These are phyloP conservation scores for Girardinichthys multiradiatus DNA, from an alignment of 2,113 vertebrate genomes.

Conservation along the genomic window DNA sequence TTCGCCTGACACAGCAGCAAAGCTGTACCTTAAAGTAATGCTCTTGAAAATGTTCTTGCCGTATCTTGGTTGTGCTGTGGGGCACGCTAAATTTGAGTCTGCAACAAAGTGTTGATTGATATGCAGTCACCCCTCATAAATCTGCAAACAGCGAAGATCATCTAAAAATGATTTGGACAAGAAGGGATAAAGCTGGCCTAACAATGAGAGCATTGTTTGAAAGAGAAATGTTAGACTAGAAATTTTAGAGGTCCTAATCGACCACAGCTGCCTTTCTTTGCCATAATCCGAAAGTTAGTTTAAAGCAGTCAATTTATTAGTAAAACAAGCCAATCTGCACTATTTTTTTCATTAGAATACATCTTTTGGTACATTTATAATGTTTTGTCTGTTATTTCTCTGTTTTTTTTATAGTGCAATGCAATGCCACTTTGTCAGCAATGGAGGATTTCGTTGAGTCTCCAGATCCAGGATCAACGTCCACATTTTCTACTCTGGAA, in stretches of 20 bases:
- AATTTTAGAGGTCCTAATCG: background rate
- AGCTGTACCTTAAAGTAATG: background rate
- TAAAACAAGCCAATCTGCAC: background rate
- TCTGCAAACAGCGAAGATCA: slow-evolving; percentile 8
- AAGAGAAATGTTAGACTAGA: background rate
- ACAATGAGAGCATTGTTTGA: background rate
- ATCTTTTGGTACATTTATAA: background rate
- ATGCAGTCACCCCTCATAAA: background rate
- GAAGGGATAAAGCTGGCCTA: background rate
- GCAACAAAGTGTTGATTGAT: background rate
- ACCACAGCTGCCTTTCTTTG: background rate
- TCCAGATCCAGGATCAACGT: slow-evolving; percentile 80
- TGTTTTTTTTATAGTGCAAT: slow-evolving; percentile 82
- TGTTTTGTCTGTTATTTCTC: slow-evolving; percentile 31
- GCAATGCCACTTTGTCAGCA: slow-evolving; percentile 87
- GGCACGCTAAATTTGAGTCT: background rate
- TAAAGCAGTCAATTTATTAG: background rate
- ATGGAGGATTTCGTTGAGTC: slow-evolving; percentile 89
- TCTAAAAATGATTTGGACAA: background rate
- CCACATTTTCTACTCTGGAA: slow-evolving; percentile 82
- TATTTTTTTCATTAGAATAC: background rate
- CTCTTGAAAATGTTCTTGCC: background rate
- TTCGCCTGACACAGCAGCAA: background rate
- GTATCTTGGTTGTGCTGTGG: background rate
- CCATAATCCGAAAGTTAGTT: background rate